phyloP scores from a whole-genome alignment of 2,113 vertebrate species.

The Callithrix jacchus region DNA sequence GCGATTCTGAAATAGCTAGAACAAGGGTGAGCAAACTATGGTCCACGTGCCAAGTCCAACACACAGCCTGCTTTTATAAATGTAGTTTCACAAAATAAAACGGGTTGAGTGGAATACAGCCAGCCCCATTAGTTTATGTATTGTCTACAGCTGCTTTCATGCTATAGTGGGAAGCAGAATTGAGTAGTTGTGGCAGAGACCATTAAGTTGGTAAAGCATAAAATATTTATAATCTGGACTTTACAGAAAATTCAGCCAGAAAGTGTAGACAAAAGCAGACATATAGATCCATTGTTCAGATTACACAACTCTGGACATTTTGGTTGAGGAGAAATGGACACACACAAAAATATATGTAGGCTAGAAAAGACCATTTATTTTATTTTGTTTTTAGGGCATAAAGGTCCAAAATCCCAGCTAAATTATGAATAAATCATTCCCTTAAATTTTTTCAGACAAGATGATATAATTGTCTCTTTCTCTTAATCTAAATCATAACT shows the following conservation, averaged over 20 bases:
- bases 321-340: neutral
- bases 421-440: neutral
- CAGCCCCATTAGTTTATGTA: neutral
- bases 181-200: neutral
- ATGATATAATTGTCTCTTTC: neutral
- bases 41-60: neutral
- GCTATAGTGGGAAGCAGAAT: neutral
- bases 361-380: neutral
- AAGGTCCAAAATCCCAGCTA: neutral
- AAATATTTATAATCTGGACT: neutral
- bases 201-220: neutral
- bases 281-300: neutral
- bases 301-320: neutral
- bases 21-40: neutral
- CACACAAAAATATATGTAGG: neutral
- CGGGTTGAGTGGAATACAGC: neutral
- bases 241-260: neutral
- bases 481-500: neutral
- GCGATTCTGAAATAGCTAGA: neutral
- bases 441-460: neutral
- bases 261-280: neutral
- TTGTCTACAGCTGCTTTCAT: neutral
- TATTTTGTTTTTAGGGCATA: neutral
- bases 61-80: neutral
- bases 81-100: neutral